Conservation (phyloP, 1,140 invertebrate genomes). For the Sinonovacula constricta region DNA sequence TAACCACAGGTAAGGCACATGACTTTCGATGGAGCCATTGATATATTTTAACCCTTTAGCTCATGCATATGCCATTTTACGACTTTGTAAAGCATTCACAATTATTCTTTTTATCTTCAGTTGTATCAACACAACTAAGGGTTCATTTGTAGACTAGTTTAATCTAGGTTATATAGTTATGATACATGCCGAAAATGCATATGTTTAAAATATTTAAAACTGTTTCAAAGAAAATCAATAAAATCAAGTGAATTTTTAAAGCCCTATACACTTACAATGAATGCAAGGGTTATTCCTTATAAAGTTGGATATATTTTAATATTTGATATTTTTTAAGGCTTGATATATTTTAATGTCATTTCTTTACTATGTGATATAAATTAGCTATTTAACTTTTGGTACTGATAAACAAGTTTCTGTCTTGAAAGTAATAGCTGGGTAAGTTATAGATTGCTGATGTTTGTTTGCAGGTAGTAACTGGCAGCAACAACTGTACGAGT, state of each 20-base stretch:
- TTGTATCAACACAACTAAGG: too few relatives aligned
- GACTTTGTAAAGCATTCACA: too few relatives aligned
- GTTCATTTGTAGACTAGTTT: too few relatives aligned
- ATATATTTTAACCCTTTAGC: neutral
- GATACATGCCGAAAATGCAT: neutral
- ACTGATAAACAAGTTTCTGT: too few relatives aligned
- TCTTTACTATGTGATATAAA: too few relatives aligned
- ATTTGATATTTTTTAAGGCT: neutral
- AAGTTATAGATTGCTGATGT: neutral
- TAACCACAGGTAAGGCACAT: conserved; percentile 74
- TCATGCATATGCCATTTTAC: too few relatives aligned
- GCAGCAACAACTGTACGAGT: conserved; percentile 73
- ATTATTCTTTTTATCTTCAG: too few relatives aligned
- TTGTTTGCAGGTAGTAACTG: conserved; percentile 67
- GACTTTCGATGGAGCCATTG: neutral
- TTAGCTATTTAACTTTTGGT: too few relatives aligned
- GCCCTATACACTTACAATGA: neutral
- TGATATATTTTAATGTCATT: too few relatives aligned
- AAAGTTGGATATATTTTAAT: neutral
- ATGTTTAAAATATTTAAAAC: neutral
- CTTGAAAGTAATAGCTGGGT: too few relatives aligned
- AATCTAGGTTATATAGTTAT: too few relatives aligned
- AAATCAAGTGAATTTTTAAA: neutral
- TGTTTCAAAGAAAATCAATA: too few relatives aligned
- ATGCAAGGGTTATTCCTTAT: neutral